Conservation (phyloP, 2,888 invertebrate species). For the Zhuqinia jingwanae region DNA sequence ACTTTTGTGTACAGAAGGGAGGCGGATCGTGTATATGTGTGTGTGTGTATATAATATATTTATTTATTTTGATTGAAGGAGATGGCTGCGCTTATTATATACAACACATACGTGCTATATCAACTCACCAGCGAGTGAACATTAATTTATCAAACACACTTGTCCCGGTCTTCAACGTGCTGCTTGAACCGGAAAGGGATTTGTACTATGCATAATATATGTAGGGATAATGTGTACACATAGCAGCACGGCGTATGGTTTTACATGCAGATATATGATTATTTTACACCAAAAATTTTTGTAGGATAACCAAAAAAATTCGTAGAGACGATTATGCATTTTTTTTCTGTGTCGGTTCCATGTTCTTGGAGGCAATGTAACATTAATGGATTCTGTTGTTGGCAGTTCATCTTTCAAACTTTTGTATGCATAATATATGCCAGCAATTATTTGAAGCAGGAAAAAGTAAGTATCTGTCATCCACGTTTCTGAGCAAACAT, state of each 20-base stretch:
- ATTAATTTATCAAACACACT: conserved; percentile 43
- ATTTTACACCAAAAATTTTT: neutral
- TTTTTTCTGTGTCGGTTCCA: too few species aligned
- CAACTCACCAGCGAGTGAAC: too few species aligned
- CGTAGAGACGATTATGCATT: too few species aligned
- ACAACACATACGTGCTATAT: neutral
- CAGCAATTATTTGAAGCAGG: too few species aligned
- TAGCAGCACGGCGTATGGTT: neutral
- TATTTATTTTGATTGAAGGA: conserved; percentile 40
- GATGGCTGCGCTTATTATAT: conserved; percentile 29
- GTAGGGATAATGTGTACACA: neutral
- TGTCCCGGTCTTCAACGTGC: conserved; percentile 1
- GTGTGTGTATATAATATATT: neutral
- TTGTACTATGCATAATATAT: too few species aligned
- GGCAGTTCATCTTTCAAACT: too few species aligned
- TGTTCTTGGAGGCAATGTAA: too few species aligned
- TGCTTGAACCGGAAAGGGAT: neutral
- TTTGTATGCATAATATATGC: too few species aligned
- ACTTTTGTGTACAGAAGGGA: neutral
- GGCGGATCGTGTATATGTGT: neutral
- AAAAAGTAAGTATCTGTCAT: neutral
- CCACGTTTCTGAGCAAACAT: neutral
- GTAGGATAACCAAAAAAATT: too few species aligned
- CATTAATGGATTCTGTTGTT: too few species aligned
- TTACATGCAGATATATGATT: neutral